Percentiles rank a stretch among this genome's conserved stretches.
phyloP scores from a whole-genome alignment of 2,797 vertebrate species.

The Enteromius argenteus region DNA sequence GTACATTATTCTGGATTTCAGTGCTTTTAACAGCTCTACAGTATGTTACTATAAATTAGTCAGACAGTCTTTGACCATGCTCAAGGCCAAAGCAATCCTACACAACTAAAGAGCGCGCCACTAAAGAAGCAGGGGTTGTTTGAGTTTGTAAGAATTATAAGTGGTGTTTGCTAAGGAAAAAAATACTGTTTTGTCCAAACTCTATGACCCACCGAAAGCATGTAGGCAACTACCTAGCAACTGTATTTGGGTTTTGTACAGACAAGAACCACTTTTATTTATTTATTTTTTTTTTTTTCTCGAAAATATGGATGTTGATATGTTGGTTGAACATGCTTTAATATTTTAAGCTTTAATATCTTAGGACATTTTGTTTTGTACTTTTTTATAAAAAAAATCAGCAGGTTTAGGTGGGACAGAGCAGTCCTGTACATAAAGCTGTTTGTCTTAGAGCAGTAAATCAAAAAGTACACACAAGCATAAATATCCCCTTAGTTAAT shows the following conservation, averaged over 20 bases:
- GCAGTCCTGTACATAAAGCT: not conserved
- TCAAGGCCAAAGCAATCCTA: slow-evolving; percentile 7
- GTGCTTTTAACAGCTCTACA: not conserved
- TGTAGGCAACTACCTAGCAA: not conserved
- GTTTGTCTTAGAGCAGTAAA: not conserved
- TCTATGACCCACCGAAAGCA: not conserved
- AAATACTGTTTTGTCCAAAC: not conserved
- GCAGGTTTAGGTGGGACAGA: not conserved
- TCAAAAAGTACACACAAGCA: not conserved
- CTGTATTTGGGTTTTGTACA: not conserved
- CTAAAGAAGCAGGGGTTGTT: not conserved
- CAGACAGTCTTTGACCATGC: not conserved
- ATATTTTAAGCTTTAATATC: not conserved
- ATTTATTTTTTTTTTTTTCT: too few relatives aligned
- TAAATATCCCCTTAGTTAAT: slow-evolving; percentile 13
- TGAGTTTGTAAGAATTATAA: not conserved
- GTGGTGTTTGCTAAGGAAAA: not conserved
- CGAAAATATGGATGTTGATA: not conserved
- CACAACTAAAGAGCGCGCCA: not conserved
- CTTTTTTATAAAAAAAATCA: too few relatives aligned
- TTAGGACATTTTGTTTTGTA: not conserved
- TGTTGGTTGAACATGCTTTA: not conserved
- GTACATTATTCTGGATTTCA: not conserved
- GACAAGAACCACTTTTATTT: not conserved
- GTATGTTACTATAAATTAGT: not conserved